Evolutionary conservation across 2,797 vertebrate genomes (phyloP), one percentile per base, ranked within the genome.

Genomic region (Channa striata): DNA sequence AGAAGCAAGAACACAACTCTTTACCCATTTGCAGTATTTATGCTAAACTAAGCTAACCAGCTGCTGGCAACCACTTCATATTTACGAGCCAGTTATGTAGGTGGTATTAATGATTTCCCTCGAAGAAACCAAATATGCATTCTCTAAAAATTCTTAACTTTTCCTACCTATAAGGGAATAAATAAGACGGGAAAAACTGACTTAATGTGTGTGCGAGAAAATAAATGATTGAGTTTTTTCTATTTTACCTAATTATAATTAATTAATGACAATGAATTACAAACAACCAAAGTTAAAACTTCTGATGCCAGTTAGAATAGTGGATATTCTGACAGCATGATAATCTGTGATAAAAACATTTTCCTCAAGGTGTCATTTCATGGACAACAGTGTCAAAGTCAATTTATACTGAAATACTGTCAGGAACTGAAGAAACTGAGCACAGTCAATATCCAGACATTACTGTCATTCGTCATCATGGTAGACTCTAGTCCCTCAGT

Each of bases 141-240:
- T 34, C 6, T 40, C 3, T 3, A 1, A 12, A 56, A 59, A 30
- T 46, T 16, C 23, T 23, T 9, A 69, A 43, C 42, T 58, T 21
- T 51, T 52, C 13, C 16, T 40, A 75, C 62, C n/a, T n/a, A n/a
- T n/a, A n/a, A n/a, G 17, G 48, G 19, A 48, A 60, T 70, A 47
- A 36, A 62, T 25, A 67, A 44, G 13, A 52, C 63, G n/a, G n/a
- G n/a, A 21, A 50, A 53, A 40, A 20, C 10, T 47, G 11, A 6
- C 33, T 50, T 50, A 25, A 51, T 11, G 20, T 8, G 16, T 30
- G 25, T 30, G 4, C 6, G 25, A 4, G 4, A 17, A 62, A 62
- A 52, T 46, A 19, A n/a, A 61, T 33, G 2, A 48, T 14, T 25
- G 20, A 36, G 58, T 53, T 44, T 49, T 17, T 64, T 19, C 16